Conservation (phyloP, 2,888 invertebrate species). For the Eristalis pertinax region DNA sequence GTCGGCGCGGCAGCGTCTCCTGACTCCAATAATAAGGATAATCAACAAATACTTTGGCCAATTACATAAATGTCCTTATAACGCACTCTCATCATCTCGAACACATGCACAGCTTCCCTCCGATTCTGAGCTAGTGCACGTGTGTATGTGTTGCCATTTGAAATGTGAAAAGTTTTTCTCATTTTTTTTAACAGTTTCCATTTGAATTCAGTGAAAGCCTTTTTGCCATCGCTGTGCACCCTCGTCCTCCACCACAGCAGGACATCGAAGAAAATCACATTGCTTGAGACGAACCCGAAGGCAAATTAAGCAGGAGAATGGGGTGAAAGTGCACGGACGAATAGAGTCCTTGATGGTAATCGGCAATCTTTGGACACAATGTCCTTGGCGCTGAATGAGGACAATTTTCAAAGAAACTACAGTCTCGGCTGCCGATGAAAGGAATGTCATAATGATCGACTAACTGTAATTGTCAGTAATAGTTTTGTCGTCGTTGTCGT, state of each 20-base stretch:
- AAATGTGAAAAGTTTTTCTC: slow-evolving; percentile 57
- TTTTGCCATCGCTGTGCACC: background rate
- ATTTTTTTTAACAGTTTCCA: slow-evolving; percentile 44
- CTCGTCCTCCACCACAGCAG: background rate
- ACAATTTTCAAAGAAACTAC: slow-evolving; percentile 31
- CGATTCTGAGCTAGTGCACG: background rate
- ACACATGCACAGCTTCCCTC: slow-evolving; percentile 14
- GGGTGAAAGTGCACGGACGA: slow-evolving; percentile 56
- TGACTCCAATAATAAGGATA: slow-evolving; percentile 55
- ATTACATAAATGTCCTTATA: slow-evolving; percentile 59
- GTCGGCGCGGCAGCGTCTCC: slow-evolving; percentile 14
- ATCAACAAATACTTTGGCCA: slow-evolving; percentile 68
- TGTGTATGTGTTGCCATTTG: slow-evolving; percentile 11
- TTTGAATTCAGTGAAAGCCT: slow-evolving; percentile 40
- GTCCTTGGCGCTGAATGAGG: slow-evolving; percentile 52
- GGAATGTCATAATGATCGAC: slow-evolving; percentile 60
- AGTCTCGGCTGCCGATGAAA: slow-evolving; percentile 44
- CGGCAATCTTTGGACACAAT: slow-evolving; percentile 60
- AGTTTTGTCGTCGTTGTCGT: slow-evolving; percentile 32
- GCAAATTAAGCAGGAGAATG: background rate
- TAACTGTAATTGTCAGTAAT: slow-evolving; percentile 63
- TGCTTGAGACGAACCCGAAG: slow-evolving; percentile 22
- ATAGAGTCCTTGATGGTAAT: slow-evolving; percentile 68
- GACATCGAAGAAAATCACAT: slow-evolving; percentile 14
- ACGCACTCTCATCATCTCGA: slow-evolving; percentile 50